Evolutionary conservation across 1,140 invertebrate species (phyloP).

Genomic region (Cydia fagiglandana): DNA sequence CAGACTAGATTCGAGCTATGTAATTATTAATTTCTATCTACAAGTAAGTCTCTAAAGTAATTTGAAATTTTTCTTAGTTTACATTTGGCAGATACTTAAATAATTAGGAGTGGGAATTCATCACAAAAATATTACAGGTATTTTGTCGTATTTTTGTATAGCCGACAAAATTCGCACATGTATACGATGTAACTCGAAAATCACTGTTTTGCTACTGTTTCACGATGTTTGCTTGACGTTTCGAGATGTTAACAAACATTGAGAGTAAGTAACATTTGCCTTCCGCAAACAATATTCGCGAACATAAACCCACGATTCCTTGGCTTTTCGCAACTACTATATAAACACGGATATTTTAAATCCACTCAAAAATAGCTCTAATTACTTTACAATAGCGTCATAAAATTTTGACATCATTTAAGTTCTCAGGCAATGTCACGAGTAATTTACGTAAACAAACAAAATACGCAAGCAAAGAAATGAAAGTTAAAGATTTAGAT

Average conservation of each 20-base stretch:
- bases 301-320: constrained; percentile 3
- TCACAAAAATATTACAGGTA: too few species aligned
- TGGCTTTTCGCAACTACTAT: constrained; percentile 11
- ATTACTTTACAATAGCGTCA: neutral
- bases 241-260: constrained; percentile 11
- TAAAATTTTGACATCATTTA: neutral
- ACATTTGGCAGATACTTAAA: too few species aligned
- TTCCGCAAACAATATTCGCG: constrained; percentile 21
- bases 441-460: constrained; percentile 20
- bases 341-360: neutral
- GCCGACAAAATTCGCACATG: neutral
- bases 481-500: neutral
- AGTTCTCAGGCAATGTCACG: constrained; percentile 2
- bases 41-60: too few species aligned
- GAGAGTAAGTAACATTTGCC: constrained; percentile 1
- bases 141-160: neutral
- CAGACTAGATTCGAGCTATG: too few species aligned
- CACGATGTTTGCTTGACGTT: constrained; percentile 10
- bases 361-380: neutral
- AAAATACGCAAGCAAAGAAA: neutral
- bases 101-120: too few species aligned
- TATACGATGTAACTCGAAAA: neutral
- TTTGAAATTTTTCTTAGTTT: too few species aligned
- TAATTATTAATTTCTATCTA: too few species aligned
- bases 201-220: constrained; percentile 30